Conservation (phyloP, 2,113 vertebrate genomes). For the Chaetodon trifascialis region DNA sequence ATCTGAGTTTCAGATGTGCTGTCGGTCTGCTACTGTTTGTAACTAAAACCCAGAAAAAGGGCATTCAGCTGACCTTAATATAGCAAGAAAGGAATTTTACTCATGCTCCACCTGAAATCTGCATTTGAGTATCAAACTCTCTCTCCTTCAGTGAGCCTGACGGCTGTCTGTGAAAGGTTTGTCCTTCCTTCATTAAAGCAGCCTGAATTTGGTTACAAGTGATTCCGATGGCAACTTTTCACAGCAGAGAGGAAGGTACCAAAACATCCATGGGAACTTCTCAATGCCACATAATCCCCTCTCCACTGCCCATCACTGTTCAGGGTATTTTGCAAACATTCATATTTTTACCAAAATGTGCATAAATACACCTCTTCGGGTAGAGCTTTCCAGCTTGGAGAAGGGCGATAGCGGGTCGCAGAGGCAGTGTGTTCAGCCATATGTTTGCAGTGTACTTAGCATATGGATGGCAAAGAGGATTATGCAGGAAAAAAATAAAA, state of each 20-base stretch:
- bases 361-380: background rate
- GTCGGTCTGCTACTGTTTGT: too few relatives aligned
- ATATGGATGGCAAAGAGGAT: constrained; percentile 7
- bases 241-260: background rate
- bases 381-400: background rate
- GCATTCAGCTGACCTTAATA: background rate
- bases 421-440: background rate
- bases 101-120: constrained; percentile 7
- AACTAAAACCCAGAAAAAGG: too few relatives aligned
- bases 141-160: too few relatives aligned
- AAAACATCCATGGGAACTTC: constrained; percentile 1
- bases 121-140: background rate
- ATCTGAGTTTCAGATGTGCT: background rate
- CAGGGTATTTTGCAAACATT: background rate
- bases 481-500: background rate
- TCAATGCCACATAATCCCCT: constrained; percentile 1
- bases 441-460: background rate
- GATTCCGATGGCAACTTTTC: background rate
- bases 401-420: background rate
- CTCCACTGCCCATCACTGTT: background rate
- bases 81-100: constrained; percentile 13
- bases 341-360: background rate
- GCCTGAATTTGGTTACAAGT: background rate
- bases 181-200: background rate
- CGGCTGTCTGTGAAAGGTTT: background rate